These are phyloP conservation scores for Thrips palmi DNA, from an alignment of 1,140 invertebrate genomes.

Conservation along the genomic window DNA sequence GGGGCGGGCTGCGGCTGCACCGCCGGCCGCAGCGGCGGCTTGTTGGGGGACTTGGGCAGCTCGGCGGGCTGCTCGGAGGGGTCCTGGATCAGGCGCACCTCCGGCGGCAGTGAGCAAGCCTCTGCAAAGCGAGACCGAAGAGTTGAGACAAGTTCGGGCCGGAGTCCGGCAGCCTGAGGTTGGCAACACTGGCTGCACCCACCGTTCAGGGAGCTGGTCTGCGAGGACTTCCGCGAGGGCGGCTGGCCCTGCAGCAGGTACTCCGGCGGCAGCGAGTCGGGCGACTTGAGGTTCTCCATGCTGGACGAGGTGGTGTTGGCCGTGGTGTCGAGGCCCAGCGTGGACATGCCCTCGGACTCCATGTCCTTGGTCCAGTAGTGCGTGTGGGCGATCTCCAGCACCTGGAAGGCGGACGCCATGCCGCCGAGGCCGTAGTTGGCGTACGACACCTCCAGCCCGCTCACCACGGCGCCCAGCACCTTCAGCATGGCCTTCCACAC, in stretches of 20 bases:
- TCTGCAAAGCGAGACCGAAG: slow-evolving; percentile 10
- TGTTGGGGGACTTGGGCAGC: slow-evolving; percentile 8
- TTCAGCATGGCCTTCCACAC: slow-evolving; percentile 97
- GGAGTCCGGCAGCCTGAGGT: too few relatives aligned
- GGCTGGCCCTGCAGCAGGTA: slow-evolving; percentile 27
- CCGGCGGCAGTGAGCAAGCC: slow-evolving; percentile 9
- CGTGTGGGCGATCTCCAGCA: slow-evolving; percentile 95
- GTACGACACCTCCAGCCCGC: slow-evolving; percentile 83
- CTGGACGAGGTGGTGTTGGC: slow-evolving; percentile 64
- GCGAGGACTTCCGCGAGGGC: slow-evolving; percentile 30
- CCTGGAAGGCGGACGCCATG: slow-evolving; percentile 90
- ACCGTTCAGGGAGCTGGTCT: slow-evolving; percentile 25
- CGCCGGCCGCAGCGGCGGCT: slow-evolving; percentile 1
- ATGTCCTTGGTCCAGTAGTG: slow-evolving; percentile 92
- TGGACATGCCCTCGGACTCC: too few relatives aligned
- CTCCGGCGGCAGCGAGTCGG: slow-evolving; percentile 33
- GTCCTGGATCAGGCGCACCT: slow-evolving; percentile 1
- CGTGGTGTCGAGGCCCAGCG: slow-evolving; percentile 26
- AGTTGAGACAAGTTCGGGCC: too few relatives aligned
- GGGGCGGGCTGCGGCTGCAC: slow-evolving; percentile 9
- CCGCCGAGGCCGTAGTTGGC: slow-evolving; percentile 87
- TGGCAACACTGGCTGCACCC: too few relatives aligned
- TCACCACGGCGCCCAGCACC: slow-evolving; percentile 69
- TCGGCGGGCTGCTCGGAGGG: too few relatives aligned
- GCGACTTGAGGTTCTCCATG: slow-evolving; percentile 47